Conservation (phyloP, 2,888 invertebrate genomes). For the Patella caerulea region DNA sequence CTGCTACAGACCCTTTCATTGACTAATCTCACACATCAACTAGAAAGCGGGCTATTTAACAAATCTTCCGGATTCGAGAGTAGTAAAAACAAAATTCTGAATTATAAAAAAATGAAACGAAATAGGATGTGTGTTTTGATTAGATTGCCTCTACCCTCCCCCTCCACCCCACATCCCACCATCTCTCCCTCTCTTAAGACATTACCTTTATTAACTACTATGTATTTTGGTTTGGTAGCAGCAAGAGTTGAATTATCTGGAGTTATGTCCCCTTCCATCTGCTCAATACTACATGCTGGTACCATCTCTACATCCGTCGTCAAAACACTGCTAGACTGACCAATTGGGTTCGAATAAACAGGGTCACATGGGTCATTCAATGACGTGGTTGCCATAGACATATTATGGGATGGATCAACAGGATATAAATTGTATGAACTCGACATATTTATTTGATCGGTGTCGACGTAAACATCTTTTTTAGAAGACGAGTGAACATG, state of each 20-base stretch:
- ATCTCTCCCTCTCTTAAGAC: neutral
- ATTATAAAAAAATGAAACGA: too few species aligned
- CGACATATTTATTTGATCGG: neutral
- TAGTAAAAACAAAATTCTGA: too few species aligned
- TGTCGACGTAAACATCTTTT: too few species aligned
- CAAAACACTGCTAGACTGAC: neutral
- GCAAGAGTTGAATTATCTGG: neutral
- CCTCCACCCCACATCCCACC: too few species aligned
- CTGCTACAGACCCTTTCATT: too few species aligned
- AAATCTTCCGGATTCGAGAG: too few species aligned
- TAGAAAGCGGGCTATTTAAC: too few species aligned
- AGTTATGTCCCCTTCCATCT: neutral
- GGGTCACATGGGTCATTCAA: neutral
- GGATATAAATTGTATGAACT: neutral
- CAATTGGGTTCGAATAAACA: neutral
- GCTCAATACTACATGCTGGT: neutral
- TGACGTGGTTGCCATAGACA: neutral
- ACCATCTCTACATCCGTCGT: neutral
- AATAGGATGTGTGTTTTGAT: too few species aligned
- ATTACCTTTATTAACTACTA: conserved; percentile 1
- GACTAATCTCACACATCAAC: too few species aligned
- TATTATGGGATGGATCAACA: neutral
- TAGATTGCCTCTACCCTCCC: neutral
- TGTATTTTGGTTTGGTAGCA: neutral
- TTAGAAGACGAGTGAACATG: too few species aligned